Base-by-base conservation (phyloP, 2,797 vertebrate genomes). In the Chloroceryle inda region DNA sequence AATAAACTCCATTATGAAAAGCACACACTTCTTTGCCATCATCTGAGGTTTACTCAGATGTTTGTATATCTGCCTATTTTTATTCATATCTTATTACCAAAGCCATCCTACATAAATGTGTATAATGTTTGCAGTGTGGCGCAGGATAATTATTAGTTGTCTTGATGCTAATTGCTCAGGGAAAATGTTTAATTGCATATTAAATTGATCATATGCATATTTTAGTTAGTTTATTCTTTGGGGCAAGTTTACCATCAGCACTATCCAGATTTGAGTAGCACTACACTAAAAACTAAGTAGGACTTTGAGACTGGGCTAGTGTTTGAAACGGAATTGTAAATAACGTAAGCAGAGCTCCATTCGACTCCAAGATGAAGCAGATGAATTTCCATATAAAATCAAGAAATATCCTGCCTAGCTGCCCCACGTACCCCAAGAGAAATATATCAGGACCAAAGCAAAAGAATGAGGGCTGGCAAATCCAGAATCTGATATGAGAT, bases 141-240 rank as follows among this genome's bases (percentile, higher is more conserved):
- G 89, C 67, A 61, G 63, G 86, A 79, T 93, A 94, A 96, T 95
- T 94, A 96, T 93, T 93, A 95, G 81, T 91, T 95, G 84, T 95
- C 88, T 96, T 79, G 73, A 96, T 96, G 88, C 53, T 95, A 97
- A 96, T 87, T 88, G 77, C 83, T 93, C 83, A 74, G 56, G 71
- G 74, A 94, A 96, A 91, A 87, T 61, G 84, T 89, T 96, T 94
- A 96, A 96, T 92, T 94, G 84, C 81, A 87, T 91, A 95, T 93
- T 94, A 95, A 93, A 93, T 89, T 82, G 80, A 86, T 92, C 77
- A 80, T 76, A 93, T 33, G 59, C 80, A 93, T 92, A 75, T 89
- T 95, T 94, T 84, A 93, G 95, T 88, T 89, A 82, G 78, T 90
- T 84, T 92, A 92, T 74, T 95, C 74, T 88, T 90, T 87, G 73